Evolutionary conservation across 2,888 invertebrate genomes (phyloP), one percentile per base, ranked within the genome.

Genomic region (Drosophila fungiperda): DNA sequence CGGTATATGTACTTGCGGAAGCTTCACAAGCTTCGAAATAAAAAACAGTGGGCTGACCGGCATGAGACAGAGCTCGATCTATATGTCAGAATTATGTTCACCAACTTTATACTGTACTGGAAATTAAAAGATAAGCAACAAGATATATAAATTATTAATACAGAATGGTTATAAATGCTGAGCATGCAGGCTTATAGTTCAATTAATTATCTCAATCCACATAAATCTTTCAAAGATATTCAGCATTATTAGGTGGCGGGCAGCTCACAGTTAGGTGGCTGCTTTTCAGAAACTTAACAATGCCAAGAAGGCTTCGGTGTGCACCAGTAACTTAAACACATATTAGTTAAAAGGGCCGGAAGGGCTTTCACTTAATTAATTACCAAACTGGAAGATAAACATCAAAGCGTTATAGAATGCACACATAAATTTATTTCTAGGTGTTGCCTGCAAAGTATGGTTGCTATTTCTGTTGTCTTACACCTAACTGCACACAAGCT

Each of bases 351-450:
- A 68, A 75, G 68, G 67, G 64, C 63, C 72, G 42, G 68, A 32
- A 48, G 72, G 64, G 74, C 79, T 83, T 90, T 86, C 87, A 82
- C 83, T 90, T 86, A 90, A 89, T 91, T 91, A 91, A 88, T 88
- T 83, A 85, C 78, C 75, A 69, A 82, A 70, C 70, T 79, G 72
- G 57, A 73, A 78, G 60, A 85, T 82, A 70, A 76, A 86, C 90
- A 91, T 91, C 91, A 91, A 91, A 91, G 89, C 80, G 76, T 81
- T 87, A 89, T 66, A 76, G 52, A 69, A 79, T 73, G 64, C 75
- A 82, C 76, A 82, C 71, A 74, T 68, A 36, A 53, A 60, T 54
- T 36, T 78, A 40, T 54, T 40, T 36, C 26, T 49, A 67, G 60
- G 67, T 70, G 70, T 67, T 68, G 70, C 48, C 29, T 57, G 49